phyloP scores from a whole-genome alignment of 1,140 invertebrate genomes.

The Drosophila simulans region DNA sequence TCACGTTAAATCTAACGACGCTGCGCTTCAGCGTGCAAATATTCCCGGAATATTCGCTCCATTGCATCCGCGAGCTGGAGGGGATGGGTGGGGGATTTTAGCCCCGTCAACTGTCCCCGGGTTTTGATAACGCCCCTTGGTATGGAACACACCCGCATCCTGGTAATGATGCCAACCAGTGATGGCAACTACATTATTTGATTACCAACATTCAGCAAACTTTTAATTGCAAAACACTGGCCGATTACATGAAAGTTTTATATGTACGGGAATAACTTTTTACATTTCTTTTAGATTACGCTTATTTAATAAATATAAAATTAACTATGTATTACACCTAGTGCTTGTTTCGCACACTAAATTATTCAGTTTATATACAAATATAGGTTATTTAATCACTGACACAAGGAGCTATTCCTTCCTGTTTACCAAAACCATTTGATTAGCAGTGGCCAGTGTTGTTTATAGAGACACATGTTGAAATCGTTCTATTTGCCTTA shows the following conservation, averaged over 20 bases:
- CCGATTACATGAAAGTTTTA: background rate
- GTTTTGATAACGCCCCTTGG: slow-evolving; percentile 5
- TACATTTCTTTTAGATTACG: background rate
- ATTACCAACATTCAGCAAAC: background rate
- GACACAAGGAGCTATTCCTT: too few relatives aligned
- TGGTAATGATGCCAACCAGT: background rate
- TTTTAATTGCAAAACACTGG: background rate
- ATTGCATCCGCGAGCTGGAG: slow-evolving; percentile 1
- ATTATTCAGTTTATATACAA: too few relatives aligned
- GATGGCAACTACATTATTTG: slow-evolving; percentile 9
- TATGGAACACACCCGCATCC: background rate
- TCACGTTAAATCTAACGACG: slow-evolving; percentile 35
- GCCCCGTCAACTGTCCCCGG: slow-evolving; percentile 6
- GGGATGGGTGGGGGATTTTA: background rate
- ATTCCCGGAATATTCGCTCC: slow-evolving; percentile 18
- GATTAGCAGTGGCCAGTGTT: background rate
- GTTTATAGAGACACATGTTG: background rate
- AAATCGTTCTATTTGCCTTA: background rate
- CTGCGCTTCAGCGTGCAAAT: slow-evolving; percentile 63
- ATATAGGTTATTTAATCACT: too few relatives aligned
- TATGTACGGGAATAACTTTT: background rate
- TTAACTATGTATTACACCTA: too few relatives aligned
- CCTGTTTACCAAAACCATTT: background rate
- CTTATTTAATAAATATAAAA: background rate
- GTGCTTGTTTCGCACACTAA: too few relatives aligned